A percentile compares a stretch with the other conserved stretches of the same genome.
Evolutionary conservation across 2,113 vertebrate species (phyloP).

Genomic region (Ptychochromis oligacanthus): DNA sequence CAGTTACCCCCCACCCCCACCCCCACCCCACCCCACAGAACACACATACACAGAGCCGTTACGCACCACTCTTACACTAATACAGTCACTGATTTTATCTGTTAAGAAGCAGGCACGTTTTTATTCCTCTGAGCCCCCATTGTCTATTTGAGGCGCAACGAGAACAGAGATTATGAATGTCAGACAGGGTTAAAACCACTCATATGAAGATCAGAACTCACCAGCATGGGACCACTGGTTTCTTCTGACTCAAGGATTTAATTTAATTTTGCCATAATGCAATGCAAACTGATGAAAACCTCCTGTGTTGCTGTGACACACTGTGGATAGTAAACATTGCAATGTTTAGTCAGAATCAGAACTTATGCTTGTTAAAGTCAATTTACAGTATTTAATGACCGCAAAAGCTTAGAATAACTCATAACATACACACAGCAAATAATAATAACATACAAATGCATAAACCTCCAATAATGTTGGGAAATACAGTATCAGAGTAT

Average conservation of each 20-base stretch:
- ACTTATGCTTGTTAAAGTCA: background rate
- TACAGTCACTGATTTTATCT: slow-evolving; percentile 69
- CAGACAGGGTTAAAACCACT: slow-evolving; percentile 71
- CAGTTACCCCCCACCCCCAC: slow-evolving; percentile 41
- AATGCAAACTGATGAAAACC: background rate
- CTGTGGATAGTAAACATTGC: background rate
- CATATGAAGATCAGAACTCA: slow-evolving; percentile 55
- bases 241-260: slow-evolving; percentile 23
- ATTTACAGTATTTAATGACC: background rate
- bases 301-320: background rate
- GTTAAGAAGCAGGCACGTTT: slow-evolving; percentile 45
- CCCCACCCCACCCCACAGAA: background rate
- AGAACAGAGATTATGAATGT: slow-evolving; percentile 67
- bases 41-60: slow-evolving; percentile 49
- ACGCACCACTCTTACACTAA: slow-evolving; percentile 38
- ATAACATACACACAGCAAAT: background rate
- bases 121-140: slow-evolving; percentile 45
- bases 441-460: background rate
- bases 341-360: background rate
- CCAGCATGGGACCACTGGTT: slow-evolving; percentile 40
- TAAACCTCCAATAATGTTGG: background rate
- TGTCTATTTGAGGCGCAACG: slow-evolving; percentile 45
- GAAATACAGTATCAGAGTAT: background rate
- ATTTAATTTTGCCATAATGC: background rate
- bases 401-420: background rate